Evolutionary conservation across 2,113 vertebrate species (phyloP).

Genomic region (Epinephelus fuscoguttatus): DNA sequence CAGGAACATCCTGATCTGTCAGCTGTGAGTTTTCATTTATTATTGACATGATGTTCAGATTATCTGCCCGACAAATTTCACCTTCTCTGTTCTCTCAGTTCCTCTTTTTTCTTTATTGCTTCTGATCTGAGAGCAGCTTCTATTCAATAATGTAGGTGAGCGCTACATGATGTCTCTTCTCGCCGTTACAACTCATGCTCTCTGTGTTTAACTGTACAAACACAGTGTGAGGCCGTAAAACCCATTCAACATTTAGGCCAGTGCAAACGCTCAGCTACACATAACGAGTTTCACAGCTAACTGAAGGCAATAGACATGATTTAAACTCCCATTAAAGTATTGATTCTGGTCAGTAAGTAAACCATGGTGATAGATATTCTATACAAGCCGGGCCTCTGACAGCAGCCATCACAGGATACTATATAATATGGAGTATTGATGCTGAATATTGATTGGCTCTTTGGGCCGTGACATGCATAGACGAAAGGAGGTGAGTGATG

Average conservation of each 20-base stretch:
- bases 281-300: slow-evolving; percentile 22
- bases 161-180: not conserved
- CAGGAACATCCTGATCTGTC: slow-evolving; percentile 30
- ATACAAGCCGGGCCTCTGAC: slow-evolving; percentile 30
- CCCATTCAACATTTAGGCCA: slow-evolving; percentile 34
- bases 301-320: slow-evolving; percentile 38
- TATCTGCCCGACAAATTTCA: slow-evolving; percentile 14
- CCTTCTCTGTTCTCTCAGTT: not conserved
- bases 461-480: slow-evolving; percentile 41
- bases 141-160: slow-evolving; percentile 28
- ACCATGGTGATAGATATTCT: slow-evolving; percentile 47
- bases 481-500: slow-evolving; percentile 42
- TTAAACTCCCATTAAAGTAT: slow-evolving; percentile 63
- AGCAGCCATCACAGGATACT: slow-evolving; percentile 31
- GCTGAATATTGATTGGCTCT: slow-evolving; percentile 55
- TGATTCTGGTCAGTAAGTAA: slow-evolving; percentile 68
- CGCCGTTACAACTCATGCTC: not conserved
- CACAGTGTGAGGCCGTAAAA: slow-evolving; percentile 27
- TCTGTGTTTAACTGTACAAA: slow-evolving; percentile 37
- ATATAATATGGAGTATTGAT: slow-evolving; percentile 61
- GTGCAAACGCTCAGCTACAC: slow-evolving; percentile 11
- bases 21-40: not conserved
- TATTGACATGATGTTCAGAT: slow-evolving; percentile 6
- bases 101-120: not conserved
- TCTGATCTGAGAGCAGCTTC: not conserved